phyloP scores from a whole-genome alignment of 1,140 invertebrate species.

The Trichonephila clavata region DNA sequence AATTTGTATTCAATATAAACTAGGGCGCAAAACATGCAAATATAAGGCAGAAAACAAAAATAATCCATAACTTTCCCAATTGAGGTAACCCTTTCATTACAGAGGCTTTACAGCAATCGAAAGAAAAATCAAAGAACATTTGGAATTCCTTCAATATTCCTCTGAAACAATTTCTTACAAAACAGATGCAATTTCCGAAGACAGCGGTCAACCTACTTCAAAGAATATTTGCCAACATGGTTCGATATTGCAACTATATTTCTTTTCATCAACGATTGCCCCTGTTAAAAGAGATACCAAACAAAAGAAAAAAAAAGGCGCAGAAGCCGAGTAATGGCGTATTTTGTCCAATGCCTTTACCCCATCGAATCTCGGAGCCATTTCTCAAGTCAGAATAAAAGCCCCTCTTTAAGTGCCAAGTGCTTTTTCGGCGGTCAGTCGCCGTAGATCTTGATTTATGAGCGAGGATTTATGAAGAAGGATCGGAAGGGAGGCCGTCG shows the following conservation, averaged over 20 bases:
- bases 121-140: neutral
- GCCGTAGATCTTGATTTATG: conserved; percentile 49
- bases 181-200: neutral
- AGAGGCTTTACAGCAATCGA: neutral
- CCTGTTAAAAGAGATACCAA: conserved; percentile 12
- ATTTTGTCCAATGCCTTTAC: conserved; percentile 52
- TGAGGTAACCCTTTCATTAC: neutral
- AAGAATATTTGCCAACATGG: conserved; percentile 12
- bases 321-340: conserved; percentile 24
- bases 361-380: conserved; percentile 9
- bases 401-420: conserved; percentile 66
- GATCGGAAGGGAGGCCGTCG: conserved; percentile 34
- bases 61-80: neutral
- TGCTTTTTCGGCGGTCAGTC: conserved; percentile 51
- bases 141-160: neutral
- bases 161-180: neutral
- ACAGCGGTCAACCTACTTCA: neutral
- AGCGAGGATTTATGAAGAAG: conserved; percentile 53
- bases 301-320: neutral
- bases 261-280: conserved; percentile 7
- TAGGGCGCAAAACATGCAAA: neutral
- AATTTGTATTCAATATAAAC: no score
- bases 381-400: conserved; percentile 51
- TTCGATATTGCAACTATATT: conserved; percentile 55
- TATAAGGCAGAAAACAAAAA: neutral